Evolutionary conservation across 2,113 vertebrate species (phyloP).

Genomic region (Apistogramma diplotaenia): DNA sequence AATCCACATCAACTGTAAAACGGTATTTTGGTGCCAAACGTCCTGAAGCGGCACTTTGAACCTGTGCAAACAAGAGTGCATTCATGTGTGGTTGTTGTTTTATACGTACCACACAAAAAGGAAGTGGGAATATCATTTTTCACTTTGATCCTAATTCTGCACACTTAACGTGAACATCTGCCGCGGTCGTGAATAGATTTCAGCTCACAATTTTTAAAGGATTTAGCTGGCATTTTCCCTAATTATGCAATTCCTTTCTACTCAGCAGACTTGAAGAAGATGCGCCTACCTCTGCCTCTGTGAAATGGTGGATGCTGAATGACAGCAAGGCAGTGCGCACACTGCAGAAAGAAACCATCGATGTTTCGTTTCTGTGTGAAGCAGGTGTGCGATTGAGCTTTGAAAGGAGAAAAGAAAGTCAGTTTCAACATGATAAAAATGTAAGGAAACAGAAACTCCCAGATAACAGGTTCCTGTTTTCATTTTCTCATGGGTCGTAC

Average conservation of each 20-base stretch:
- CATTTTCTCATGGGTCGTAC: not conserved
- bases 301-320: not conserved
- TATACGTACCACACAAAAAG: conserved; percentile 23
- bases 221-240: not conserved
- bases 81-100: not conserved
- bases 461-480: conserved; percentile 31
- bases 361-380: conserved; percentile 35
- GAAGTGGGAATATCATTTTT: conserved; percentile 42
- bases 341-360: not conserved
- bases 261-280: not conserved
- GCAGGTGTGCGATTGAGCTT: conserved; percentile 34
- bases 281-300: not conserved
- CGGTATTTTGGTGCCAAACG: not conserved
- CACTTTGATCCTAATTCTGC: not conserved
- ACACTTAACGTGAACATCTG: conserved; percentile 4
- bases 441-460: not conserved
- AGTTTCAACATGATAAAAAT: not conserved
- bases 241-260: not conserved
- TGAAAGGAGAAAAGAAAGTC: conserved; percentile 37
- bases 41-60: not conserved
- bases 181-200: not conserved
- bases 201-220: not conserved
- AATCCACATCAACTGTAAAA: not conserved
- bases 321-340: not conserved
- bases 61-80: not conserved